Conservation (phyloP, 2,888 invertebrate species). For the Polietes domitor region DNA sequence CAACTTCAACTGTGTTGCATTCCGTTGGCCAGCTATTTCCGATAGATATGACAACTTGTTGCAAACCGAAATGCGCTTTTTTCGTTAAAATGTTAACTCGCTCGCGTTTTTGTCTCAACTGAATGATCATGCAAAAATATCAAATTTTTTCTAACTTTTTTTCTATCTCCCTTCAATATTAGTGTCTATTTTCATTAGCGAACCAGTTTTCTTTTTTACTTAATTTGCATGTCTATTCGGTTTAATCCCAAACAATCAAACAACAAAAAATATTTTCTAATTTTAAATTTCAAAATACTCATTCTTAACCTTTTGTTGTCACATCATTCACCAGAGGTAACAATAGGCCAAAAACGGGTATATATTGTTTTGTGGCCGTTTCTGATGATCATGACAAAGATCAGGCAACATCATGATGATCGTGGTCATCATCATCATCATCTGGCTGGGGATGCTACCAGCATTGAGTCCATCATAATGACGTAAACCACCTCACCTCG, state of each 20-base stretch:
- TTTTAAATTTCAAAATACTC: slow-evolving; percentile 52
- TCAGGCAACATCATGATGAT: slow-evolving; percentile 31
- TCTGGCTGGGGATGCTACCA: background rate
- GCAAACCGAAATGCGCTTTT: background rate
- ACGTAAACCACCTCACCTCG: slow-evolving; percentile 50
- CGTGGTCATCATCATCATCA: slow-evolving; percentile 19
- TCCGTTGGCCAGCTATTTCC: no score
- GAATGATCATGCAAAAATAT: slow-evolving; percentile 49
- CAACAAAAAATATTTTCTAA: slow-evolving; percentile 11
- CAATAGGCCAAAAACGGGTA: slow-evolving; percentile 50
- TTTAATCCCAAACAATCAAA: background rate
- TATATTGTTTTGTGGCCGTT: slow-evolving; percentile 23
- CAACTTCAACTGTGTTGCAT: no score
- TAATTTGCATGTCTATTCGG: slow-evolving; percentile 34
- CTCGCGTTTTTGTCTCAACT: slow-evolving; percentile 59
- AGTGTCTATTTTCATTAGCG: slow-evolving; percentile 2
- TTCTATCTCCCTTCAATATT: background rate
- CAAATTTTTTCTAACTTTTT: slow-evolving; percentile 16
- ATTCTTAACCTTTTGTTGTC: slow-evolving; percentile 57
- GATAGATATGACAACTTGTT: no score
- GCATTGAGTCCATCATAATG: background rate
- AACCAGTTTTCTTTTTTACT: slow-evolving; percentile 67
- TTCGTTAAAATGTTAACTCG: slow-evolving; percentile 51
- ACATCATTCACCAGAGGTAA: slow-evolving; percentile 2
- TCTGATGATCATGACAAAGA: background rate